phyloP scores from a whole-genome alignment of 2,888 invertebrate genomes.

The Calliopum simillimum region DNA sequence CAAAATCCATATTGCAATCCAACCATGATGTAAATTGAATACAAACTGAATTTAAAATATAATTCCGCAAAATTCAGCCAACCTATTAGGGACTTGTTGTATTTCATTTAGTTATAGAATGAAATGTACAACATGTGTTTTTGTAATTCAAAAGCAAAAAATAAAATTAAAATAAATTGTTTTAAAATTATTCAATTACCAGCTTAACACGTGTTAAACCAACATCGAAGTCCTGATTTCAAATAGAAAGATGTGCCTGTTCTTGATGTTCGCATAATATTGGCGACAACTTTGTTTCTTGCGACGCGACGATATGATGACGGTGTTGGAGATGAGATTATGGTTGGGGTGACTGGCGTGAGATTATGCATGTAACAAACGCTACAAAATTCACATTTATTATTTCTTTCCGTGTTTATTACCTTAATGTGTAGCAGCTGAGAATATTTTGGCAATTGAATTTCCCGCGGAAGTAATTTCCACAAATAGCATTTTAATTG shows the following conservation, averaged over 20 bases:
- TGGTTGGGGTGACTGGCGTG: not conserved
- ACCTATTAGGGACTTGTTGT: no score
- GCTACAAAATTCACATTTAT: not conserved
- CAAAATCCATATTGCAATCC: no score
- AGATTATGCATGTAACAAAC: constrained; percentile 1
- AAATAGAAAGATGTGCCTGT: constrained; percentile 10
- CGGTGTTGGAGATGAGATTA: not conserved
- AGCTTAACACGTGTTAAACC: constrained; percentile 1
- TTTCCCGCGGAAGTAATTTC: constrained; percentile 52
- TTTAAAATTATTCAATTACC: constrained; percentile 50
- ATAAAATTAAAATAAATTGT: constrained; percentile 45
- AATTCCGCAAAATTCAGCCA: no score
- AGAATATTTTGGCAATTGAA: constrained; percentile 15
- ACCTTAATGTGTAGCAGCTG: constrained; percentile 14
- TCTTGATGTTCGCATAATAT: no score
- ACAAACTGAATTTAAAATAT: no score
- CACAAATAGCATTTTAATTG: constrained; percentile 61
- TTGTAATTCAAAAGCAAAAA: no score
- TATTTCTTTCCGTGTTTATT: constrained; percentile 22
- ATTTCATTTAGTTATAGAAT: no score
- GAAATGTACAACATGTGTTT: no score
- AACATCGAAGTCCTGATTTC: not conserved
- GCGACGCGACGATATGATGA: not conserved
- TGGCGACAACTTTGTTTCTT: constrained; percentile 10
- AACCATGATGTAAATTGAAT: no score